Evolutionary conservation across 2,113 vertebrate species (phyloP).

Genomic region (Ia io): DNA sequence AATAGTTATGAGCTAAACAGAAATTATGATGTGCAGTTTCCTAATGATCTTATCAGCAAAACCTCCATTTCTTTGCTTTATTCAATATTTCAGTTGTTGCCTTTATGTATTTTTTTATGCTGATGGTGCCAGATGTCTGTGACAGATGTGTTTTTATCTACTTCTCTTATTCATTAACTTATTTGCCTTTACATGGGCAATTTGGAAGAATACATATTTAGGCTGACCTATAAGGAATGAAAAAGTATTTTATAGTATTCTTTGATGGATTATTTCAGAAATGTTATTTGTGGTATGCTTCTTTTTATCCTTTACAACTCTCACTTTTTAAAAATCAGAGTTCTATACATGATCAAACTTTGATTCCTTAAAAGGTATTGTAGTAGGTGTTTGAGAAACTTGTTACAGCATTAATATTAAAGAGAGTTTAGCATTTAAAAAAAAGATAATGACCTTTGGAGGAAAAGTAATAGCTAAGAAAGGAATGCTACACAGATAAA

Average conservation of each 20-base stretch:
- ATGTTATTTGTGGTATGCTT: slow-evolving; percentile 5
- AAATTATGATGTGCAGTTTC: slow-evolving; percentile 27
- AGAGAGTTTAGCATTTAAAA: background rate
- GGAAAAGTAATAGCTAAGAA: background rate
- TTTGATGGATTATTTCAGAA: slow-evolving; percentile 51
- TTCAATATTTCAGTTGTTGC: background rate
- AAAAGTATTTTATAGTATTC: slow-evolving; percentile 30
- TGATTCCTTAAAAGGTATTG: slow-evolving; percentile 45
- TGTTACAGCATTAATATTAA: background rate
- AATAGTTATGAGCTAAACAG: slow-evolving; percentile 48
- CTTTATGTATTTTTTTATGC: slow-evolving; percentile 5
- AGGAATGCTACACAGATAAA: background rate
- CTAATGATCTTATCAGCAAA: slow-evolving; percentile 33
- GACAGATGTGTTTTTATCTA: slow-evolving; percentile 11
- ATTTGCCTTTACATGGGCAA: background rate
- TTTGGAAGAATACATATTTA: slow-evolving; percentile 22
- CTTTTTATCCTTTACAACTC: slow-evolving; percentile 24
- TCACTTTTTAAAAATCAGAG: slow-evolving; percentile 34
- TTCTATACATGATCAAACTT: slow-evolving; percentile 4
- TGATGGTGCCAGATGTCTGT: background rate
- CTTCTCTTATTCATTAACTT: slow-evolving; percentile 19
- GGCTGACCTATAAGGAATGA: slow-evolving; percentile 20
- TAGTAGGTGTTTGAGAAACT: slow-evolving; percentile 23
- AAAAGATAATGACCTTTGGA: slow-evolving; percentile 11
- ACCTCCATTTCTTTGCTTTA: background rate